Percentiles rank a stretch among this genome's conserved stretches.
These are phyloP conservation scores for Keiferia lycopersicella DNA, from an alignment of 2,888 invertebrate species.

Conservation along the genomic window DNA sequence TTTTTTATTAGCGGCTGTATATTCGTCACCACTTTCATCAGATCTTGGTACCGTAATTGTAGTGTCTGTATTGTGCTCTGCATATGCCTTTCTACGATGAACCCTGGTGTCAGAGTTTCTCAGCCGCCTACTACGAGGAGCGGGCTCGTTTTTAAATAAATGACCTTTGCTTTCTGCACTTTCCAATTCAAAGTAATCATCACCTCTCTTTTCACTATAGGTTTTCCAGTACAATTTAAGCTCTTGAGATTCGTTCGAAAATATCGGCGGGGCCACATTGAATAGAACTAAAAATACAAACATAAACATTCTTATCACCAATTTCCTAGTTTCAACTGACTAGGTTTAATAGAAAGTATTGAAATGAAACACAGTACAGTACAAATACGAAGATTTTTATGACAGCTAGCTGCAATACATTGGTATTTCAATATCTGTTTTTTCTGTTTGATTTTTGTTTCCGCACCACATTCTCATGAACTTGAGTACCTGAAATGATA, in stretches of 20 bases:
- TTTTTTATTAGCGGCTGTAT: not conserved
- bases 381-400: not conserved
- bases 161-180: not conserved
- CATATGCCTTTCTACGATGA: not conserved
- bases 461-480: slow-evolving; percentile 49
- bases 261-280: not conserved
- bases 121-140: not conserved
- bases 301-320: not conserved
- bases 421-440: slow-evolving; percentile 42
- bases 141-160: not conserved
- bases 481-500: slow-evolving; percentile 53
- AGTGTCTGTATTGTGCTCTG: not conserved
- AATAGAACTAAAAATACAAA: not conserved
- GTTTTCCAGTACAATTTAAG: not conserved
- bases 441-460: slow-evolving; percentile 49
- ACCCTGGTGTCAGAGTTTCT: not conserved
- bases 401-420: not conserved
- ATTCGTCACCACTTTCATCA: not conserved
- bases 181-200: not conserved
- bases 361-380: not conserved
- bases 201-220: not conserved
- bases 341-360: not conserved
- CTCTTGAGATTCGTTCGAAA: not conserved
- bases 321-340: not conserved
- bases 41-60: not conserved